Percentiles rank a stretch among this genome's conserved stretches.
phyloP scores from a whole-genome alignment of 2,888 invertebrate species.

The Linyphia triangularis region DNA sequence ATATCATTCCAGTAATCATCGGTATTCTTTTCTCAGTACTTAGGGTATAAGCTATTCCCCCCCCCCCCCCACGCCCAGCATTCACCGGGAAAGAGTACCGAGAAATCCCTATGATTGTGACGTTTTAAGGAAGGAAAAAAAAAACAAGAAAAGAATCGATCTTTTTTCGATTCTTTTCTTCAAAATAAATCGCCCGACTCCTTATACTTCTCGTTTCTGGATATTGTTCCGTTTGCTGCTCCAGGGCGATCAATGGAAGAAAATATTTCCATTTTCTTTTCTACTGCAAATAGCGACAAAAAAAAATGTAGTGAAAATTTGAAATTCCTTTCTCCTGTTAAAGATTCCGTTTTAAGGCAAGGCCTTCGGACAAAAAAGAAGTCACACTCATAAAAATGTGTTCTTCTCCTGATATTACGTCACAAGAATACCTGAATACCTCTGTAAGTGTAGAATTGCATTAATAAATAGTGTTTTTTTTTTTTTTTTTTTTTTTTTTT shows the following conservation, averaged over 20 bases:
- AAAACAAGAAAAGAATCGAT: not conserved
- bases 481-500: too few species aligned
- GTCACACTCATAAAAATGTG: too few species aligned
- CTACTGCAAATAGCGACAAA: not conserved
- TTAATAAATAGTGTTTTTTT: too few species aligned
- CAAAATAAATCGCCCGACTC: not conserved
- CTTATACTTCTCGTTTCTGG: not conserved
- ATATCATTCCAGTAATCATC: slow-evolving; percentile 3
- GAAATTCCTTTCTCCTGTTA: too few species aligned
- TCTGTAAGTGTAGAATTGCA: too few species aligned
- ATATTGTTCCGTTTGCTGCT: not conserved
- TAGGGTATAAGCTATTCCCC: not conserved
- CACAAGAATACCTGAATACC: too few species aligned
- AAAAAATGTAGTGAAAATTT: too few species aligned
- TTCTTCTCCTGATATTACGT: too few species aligned
- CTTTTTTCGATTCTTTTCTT: not conserved
- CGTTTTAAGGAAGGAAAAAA: not conserved
- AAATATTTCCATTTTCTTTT: not conserved
- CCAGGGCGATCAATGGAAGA: too few species aligned
- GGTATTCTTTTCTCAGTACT: not conserved
- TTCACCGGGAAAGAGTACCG: not conserved
- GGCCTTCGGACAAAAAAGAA: too few species aligned
- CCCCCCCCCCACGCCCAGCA: too few species aligned
- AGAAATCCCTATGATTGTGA: not conserved
- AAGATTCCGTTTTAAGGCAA: too few species aligned